These are phyloP conservation scores for Sebastes variabilis DNA, from an alignment of 2,797 vertebrate species.

Conservation along the genomic window DNA sequence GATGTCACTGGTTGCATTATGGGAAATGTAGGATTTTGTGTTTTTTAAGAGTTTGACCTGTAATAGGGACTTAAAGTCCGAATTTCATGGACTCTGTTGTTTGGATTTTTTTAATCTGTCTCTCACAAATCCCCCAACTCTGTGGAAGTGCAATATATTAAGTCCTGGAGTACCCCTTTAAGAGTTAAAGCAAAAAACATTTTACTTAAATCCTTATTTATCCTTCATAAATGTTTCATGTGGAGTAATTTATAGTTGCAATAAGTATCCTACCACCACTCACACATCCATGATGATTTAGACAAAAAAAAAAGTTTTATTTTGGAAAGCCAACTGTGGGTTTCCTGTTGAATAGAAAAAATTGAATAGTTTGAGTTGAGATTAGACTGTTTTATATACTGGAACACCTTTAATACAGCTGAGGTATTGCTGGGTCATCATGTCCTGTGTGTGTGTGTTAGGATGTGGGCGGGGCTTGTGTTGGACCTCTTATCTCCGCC, in stretches of 20 bases:
- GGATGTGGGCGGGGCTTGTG: constrained; percentile 45
- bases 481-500: constrained; percentile 62
- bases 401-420: neutral
- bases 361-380: neutral
- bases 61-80: neutral
- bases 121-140: neutral
- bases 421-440: neutral
- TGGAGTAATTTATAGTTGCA: neutral
- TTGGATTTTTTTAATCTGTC: neutral
- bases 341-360: neutral
- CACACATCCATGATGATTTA: neutral
- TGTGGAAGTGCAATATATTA: too few relatives aligned
- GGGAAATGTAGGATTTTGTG: neutral
- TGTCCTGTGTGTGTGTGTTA: neutral
- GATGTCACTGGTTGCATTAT: neutral
- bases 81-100: neutral
- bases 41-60: neutral
- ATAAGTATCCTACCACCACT: neutral
- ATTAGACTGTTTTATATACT: neutral
- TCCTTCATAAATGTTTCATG: neutral
- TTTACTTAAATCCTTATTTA: neutral
- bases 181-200: neutral
- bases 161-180: neutral
- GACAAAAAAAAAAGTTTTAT: neutral
- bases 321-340: neutral